Base-by-base conservation (phyloP, 2,797 vertebrate species). In the Adrianichthys oophorus region DNA sequence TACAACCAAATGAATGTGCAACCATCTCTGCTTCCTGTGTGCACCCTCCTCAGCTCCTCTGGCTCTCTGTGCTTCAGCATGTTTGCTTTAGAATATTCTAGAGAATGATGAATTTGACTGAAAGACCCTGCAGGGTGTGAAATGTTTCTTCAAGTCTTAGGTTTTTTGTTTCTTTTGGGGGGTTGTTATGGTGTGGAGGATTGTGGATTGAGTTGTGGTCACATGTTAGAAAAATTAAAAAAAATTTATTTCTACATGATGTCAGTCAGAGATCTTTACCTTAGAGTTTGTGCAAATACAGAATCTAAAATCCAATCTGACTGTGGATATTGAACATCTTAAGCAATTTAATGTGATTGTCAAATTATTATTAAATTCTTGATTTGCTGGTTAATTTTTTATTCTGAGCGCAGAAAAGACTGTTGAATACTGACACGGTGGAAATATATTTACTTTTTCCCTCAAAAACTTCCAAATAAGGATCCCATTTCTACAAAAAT, bases 101-200 rank as follows among this genome's bases (percentile, higher is more conserved):
- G 74, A 80, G 78, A 80, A 80, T 85, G 74, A 86, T 88, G 83
- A 86, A 79, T 88, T 85, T 84, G 89, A 92, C 89, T 92, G 90
- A 91, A 90, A 68, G 76, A 90, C 85, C 83, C 79, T 76, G 32
- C 64, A 16, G 78, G 85, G 85, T 82, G 84, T 72, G 79, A 80
- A 78, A 81, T 87, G 70, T 82, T 66, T 90, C 17, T 62, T 86
- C 63, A 82, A 77, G 80, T 87, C 80, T 85, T 83, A 59, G 64
- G 72, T 69, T 53, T 41, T 37, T 37, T 32, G 29, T 37, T 37
- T 37, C 3, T 12, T 37, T 48, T 14, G 18, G 43, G 29, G 4
- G 7, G 2, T 68, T 64, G 53, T 8, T 66, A 70, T 63, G 66
- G 16, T 59, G 59, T 61, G 67, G 74, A 51, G 79, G 82, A 82